Conservation (phyloP, 1,140 invertebrate species). For the Belonocnema kinseyi region DNA sequence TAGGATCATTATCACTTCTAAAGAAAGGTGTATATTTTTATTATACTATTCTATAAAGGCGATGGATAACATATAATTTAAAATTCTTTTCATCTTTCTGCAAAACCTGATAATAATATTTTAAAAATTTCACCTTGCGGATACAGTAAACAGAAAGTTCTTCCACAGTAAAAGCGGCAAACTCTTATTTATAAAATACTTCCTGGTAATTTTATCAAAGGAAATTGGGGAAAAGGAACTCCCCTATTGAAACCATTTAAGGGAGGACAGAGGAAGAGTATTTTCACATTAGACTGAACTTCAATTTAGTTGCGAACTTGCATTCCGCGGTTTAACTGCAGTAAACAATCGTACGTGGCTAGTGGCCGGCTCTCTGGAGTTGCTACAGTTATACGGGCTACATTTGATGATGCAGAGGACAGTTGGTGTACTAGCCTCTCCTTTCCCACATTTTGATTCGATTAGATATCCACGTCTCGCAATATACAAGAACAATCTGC, state of each 20-base stretch:
- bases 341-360: constrained; percentile 55
- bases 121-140: too few species aligned
- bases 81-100: too few species aligned
- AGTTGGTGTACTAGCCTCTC: constrained; percentile 43
- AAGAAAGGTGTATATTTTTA: too few species aligned
- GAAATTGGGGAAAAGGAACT: constrained; percentile 39
- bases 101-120: too few species aligned
- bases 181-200: background rate
- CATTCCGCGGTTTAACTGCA: constrained; percentile 46
- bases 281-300: constrained; percentile 45
- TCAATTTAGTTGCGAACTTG: constrained; percentile 56
- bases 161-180: too few species aligned
- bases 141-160: too few species aligned
- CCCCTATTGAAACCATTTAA: constrained; percentile 45
- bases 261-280: constrained; percentile 18
- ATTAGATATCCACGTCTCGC: constrained; percentile 59
- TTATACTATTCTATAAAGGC: too few species aligned
- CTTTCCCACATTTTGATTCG: constrained; percentile 64
- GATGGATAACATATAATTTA: too few species aligned
- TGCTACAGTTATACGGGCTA: constrained; percentile 42
- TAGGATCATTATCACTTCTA: too few species aligned
- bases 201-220: constrained; percentile 47
- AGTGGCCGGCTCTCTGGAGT: constrained; percentile 38
- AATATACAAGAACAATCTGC: constrained; percentile 53
- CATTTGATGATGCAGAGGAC: constrained; percentile 38